A percentile compares a stretch with the other conserved stretches of the same genome.
Conservation (phyloP, 2,113 vertebrate genomes). For the Carassius gibelio region DNA sequence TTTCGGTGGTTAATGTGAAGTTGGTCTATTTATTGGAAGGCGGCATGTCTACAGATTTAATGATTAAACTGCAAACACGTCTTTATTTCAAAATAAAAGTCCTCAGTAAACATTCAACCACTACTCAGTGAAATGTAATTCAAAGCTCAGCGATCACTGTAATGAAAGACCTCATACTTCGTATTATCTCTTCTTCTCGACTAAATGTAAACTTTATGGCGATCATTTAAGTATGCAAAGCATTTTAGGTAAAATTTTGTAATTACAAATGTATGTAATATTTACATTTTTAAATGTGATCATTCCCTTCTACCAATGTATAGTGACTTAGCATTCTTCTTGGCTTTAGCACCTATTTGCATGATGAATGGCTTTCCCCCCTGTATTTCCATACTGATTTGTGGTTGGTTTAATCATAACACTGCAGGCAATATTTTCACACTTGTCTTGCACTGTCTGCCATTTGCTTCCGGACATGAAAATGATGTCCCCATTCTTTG, state of each 20-base stretch:
- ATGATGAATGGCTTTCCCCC: neutral
- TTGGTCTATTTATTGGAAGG: neutral
- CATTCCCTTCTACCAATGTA: neutral
- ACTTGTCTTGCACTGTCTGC: neutral
- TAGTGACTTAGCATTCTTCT: neutral
- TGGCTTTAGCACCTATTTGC: neutral
- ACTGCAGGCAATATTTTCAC: neutral
- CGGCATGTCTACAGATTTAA: neutral
- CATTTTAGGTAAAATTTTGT: neutral
- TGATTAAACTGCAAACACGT: neutral
- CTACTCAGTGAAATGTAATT: neutral
- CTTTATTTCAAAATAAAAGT: conserved; percentile 37
- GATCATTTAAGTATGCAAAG: neutral
- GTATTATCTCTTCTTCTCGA: neutral
- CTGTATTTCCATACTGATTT: neutral
- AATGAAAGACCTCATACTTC: neutral
- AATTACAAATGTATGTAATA: neutral
- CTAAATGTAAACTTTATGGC: too few species aligned
- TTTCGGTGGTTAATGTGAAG: neutral
- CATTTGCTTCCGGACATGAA: neutral
- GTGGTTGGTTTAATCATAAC: neutral
- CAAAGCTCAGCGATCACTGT: neutral
- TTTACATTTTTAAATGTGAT: neutral
- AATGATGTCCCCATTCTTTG: neutral
- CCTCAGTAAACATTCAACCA: neutral